A percentile compares a stretch with the other conserved stretches of the same genome.
Evolutionary conservation across 2,888 invertebrate genomes (phyloP).

Genomic region (Cetonia aurata): DNA sequence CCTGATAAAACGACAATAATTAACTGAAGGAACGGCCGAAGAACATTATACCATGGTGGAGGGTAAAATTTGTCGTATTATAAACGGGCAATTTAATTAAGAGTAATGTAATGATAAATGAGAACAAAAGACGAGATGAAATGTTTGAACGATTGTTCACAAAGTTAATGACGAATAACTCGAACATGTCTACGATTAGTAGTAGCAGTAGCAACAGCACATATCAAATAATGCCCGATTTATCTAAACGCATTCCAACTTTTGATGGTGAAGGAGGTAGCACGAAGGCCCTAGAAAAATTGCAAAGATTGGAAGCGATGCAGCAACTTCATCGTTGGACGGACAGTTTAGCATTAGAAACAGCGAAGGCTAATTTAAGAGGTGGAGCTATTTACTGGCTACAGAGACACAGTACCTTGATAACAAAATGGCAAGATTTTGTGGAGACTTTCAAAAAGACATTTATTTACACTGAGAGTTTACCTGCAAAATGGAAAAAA

Average conservation of each 20-base stretch:
- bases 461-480: background rate
- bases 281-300: background rate
- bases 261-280: background rate
- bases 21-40: background rate
- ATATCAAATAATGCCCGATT: conserved; percentile 13
- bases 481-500: conserved; percentile 3
- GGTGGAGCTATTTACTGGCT: conserved; percentile 3
- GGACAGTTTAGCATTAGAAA: background rate
- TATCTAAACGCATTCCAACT: background rate
- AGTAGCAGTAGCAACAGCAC: background rate
- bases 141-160: too few relatives aligned
- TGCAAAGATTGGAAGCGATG: background rate
- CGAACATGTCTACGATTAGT: too few relatives aligned
- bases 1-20: conserved; percentile 15
- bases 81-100: too few relatives aligned
- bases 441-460: too few relatives aligned
- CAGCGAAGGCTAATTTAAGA: conserved; percentile 2
- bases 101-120: too few relatives aligned
- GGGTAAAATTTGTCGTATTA: too few relatives aligned
- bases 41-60: too few relatives aligned
- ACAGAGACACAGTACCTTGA: background rate
- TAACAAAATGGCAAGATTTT: background rate
- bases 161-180: too few relatives aligned
- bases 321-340: background rate
- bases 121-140: too few relatives aligned